Evolutionary conservation across 2,888 invertebrate genomes (phyloP), one percentile per base, ranked within the genome.

Genomic region (Lasioglossum leucozonium): DNA sequence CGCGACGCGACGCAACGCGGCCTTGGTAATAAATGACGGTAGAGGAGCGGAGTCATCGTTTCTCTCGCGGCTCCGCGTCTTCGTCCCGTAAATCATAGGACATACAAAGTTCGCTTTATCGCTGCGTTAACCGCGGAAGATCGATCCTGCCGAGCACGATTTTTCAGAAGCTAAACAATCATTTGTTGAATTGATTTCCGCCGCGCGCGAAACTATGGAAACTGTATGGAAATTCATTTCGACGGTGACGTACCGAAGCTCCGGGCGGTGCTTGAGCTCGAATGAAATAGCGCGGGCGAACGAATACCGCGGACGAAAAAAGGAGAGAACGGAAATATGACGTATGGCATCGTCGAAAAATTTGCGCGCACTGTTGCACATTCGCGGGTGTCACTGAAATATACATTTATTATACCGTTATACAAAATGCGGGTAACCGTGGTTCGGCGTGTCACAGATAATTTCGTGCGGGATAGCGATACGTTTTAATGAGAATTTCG

Each of bases 71-170:
- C 26, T 26, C 26, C 4, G 13, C 58, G n/a, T 58, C 58, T 58
- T 58, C n/a, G n/a, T 58, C 58, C 58, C 58, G 58, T 58, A 58
- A 58, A 26, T 58, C 58, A 58, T 58, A n/a, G 11, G 58, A 58
- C 58, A 13, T 4, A 58, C 26, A 58, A 58, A 58, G 58, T 58
- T 58, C 26, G 58, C 58, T 58, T 58, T 58, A 58, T 58, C 58
- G 58, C 11, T 58, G 58, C n/a, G 58, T 58, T 11, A 58, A 58
- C 58, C 58, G 26, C 58, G 58, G 26, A 58, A 58, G 26, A 58
- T 58, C 26, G 11, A 55, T n/a, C 10, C 11, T n/a, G 2, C 4
- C n/a, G 2, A 2, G 2, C 51, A 8, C 22, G 8, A 51, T 51
- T 51, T 51, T 22, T 51, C 51, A 51, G 51, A 22, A 22, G 51